Percentiles rank a stretch among this genome's conserved stretches.
Evolutionary conservation across 2,113 vertebrate species (phyloP).

Genomic region (Terrapene triunguis): DNA sequence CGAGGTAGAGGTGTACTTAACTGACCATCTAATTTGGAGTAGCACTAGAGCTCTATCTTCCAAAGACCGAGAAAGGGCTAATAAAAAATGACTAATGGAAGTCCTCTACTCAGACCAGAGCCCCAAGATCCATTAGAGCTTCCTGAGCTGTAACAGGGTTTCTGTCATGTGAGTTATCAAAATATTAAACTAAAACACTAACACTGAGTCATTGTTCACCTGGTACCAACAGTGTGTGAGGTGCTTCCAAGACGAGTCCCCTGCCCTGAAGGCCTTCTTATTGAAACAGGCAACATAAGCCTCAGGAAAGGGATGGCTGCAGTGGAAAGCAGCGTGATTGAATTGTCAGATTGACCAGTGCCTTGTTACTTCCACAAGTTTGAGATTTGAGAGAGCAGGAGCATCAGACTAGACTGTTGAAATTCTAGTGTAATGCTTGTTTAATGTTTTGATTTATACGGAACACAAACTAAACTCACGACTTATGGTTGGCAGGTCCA

Average conservation of each 20-base stretch:
- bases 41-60: background rate
- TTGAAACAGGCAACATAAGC: background rate
- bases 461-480: background rate
- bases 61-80: background rate
- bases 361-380: background rate
- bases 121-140: background rate
- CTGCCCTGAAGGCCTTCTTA: background rate
- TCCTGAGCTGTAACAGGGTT: background rate
- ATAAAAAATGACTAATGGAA: background rate
- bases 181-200: background rate
- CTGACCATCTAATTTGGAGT: background rate
- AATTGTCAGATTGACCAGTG: background rate
- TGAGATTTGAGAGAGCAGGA: background rate
- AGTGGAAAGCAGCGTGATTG: background rate
- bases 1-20: too few relatives aligned
- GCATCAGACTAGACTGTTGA: background rate
- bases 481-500: conserved; percentile 79
- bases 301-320: background rate
- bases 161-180: background rate
- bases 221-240: background rate
- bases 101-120: background rate
- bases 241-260: background rate
- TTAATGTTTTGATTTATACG: background rate
- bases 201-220: background rate
- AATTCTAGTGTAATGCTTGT: background rate